A percentile compares a stretch with the other conserved stretches of the same genome.
Conservation (phyloP, 2,888 invertebrate species). For the Macropis europaea region DNA sequence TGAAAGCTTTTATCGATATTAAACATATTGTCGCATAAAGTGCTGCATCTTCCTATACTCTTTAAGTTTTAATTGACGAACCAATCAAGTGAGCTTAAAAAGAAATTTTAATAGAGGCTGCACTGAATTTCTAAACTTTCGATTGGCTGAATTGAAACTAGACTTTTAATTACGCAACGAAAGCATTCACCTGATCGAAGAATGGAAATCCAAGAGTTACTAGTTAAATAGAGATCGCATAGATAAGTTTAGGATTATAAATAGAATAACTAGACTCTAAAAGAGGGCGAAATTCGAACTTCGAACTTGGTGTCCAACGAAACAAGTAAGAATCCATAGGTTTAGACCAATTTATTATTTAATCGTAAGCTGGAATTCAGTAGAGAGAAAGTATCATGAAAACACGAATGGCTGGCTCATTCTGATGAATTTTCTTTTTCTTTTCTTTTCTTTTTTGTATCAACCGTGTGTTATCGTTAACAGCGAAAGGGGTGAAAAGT, state of each 20-base stretch:
- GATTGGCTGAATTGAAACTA: too few relatives aligned
- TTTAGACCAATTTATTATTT: constrained; percentile 7
- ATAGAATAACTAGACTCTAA: constrained; percentile 2
- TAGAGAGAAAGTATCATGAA: constrained; percentile 2
- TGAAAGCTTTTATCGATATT: too few relatives aligned
- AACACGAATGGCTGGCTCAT: constrained; percentile 43
- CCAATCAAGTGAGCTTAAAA: too few relatives aligned
- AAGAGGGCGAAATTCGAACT: constrained; percentile 5
- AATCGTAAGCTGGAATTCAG: constrained; percentile 7
- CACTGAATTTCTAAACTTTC: too few relatives aligned
- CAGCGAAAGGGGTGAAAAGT: constrained; percentile 9
- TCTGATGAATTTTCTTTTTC: background rate
- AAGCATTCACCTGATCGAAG: background rate
- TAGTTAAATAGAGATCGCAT: background rate
- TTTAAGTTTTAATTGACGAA: too few relatives aligned
- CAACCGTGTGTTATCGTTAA: background rate
- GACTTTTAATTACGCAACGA: constrained; percentile 16
- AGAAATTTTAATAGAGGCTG: too few relatives aligned
- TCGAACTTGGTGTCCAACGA: background rate
- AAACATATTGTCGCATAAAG: too few relatives aligned
- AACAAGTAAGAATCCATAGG: background rate
- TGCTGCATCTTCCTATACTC: too few relatives aligned
- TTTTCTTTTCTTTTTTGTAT: background rate
- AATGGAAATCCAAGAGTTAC: background rate
- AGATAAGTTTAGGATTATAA: background rate